Base-by-base conservation (phyloP, 2,888 invertebrate species). In the Drosophila macrothrix region DNA sequence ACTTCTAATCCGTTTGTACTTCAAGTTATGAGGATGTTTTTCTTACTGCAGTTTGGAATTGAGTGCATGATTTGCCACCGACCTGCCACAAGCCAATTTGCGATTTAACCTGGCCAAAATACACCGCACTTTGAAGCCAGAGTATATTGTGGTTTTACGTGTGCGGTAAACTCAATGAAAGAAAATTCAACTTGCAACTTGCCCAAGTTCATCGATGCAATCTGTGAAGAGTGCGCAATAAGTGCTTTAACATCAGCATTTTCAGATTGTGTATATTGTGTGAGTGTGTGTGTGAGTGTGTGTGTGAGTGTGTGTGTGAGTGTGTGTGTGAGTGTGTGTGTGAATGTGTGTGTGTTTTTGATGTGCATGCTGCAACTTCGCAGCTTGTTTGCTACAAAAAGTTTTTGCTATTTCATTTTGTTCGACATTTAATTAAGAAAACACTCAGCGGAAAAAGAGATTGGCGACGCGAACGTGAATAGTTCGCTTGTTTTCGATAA, bases 111-210 rank as follows among this genome's bases (percentile, higher is more conserved):
- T 56, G 55, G 5, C 25, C 33, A 37, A 67, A 56, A 62, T 50
- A 58, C 49, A 62, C 43, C 58, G 55, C 75, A 67, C 55, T 73
- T 55, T 22, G 14, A n/a, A 4, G 9, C 2, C 29, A 55, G 65
- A 73, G 68, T 82, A 81, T 79, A 85, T 82, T 81, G 80, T 61
- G 82, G 88, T 64, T 71, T 54, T 56, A 84, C 78, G 80, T 84
- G 78, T 68, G 63, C 46, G 69, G 53, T 54, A 43, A 46, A 46
- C 49, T 7, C 55, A 52, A 28, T 41, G 39, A 31, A 25, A 33
- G 6, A 46, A 54, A 58, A 63, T 54, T 49, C 54, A 54, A 59
- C 69, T 82, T 62, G 64, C 46, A 64, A 56, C 28, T 39, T 39
- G 56, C 39, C 22, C 61, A 66, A 69, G 46, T 28, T 35, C 19